Evolutionary conservation across 2,888 invertebrate genomes (phyloP).

Genomic region (Napeogenes inachia): DNA sequence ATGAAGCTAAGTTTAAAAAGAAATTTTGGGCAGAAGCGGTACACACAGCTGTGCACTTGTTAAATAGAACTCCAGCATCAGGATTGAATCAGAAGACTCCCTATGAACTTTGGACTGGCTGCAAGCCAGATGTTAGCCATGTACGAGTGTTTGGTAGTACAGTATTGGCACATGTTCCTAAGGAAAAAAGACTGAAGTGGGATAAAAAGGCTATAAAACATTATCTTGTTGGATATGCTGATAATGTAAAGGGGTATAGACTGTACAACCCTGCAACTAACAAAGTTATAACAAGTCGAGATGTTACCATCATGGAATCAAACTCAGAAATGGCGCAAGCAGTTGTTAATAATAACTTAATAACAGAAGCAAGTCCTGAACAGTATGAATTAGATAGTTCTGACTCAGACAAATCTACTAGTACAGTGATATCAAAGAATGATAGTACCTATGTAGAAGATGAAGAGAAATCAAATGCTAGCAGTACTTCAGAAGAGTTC

Average conservation of each 20-base stretch:
- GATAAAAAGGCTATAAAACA: slow-evolving; percentile 16
- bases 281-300: slow-evolving; percentile 17
- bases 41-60: too few species aligned
- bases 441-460: slow-evolving; percentile 6
- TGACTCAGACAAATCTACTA: slow-evolving; percentile 1
- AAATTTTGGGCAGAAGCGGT: too few species aligned
- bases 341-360: not conserved
- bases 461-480: not conserved
- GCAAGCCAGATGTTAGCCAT: too few species aligned
- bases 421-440: slow-evolving; percentile 4
- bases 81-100: too few species aligned
- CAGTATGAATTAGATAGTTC: slow-evolving; percentile 6
- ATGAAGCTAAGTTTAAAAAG: too few species aligned
- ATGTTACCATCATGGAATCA: slow-evolving; percentile 17
- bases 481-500: slow-evolving; percentile 4
- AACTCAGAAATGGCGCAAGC: slow-evolving; percentile 14
- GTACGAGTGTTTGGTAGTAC: too few species aligned
- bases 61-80: too few species aligned
- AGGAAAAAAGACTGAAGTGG: too few species aligned
- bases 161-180: too few species aligned
- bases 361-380: not conserved
- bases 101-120: too few species aligned
- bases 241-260: slow-evolving; percentile 33
- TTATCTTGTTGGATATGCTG: slow-evolving; percentile 29
- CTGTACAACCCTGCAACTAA: slow-evolving; percentile 23